Percentiles rank a stretch among this genome's conserved stretches.
These are phyloP conservation scores for Drusus annulatus DNA, from an alignment of 1,140 invertebrate species.

Conservation along the genomic window DNA sequence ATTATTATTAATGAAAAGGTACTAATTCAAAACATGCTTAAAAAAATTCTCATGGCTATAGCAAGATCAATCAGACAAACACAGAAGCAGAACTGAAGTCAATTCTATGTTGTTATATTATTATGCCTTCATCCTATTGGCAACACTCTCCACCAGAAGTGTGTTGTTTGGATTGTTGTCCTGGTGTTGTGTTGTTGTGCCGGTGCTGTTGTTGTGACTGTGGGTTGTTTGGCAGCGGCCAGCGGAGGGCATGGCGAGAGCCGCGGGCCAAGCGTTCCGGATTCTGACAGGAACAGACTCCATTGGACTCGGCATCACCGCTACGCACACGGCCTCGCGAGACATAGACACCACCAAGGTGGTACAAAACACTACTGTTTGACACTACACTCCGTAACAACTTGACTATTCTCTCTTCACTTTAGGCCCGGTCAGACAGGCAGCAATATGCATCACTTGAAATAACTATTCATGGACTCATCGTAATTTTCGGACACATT, in stretches of 20 bases:
- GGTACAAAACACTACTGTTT: slow-evolving; percentile 38
- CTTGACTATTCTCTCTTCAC: slow-evolving; percentile 30
- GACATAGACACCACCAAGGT: slow-evolving; percentile 68
- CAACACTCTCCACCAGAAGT: neutral
- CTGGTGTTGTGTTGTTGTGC: neutral
- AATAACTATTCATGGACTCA: neutral
- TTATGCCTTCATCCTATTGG: too few relatives aligned
- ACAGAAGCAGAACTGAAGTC: too few relatives aligned
- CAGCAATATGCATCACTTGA: slow-evolving; percentile 25
- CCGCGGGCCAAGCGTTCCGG: slow-evolving; percentile 82
- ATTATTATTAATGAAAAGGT: too few relatives aligned
- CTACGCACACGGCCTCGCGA: slow-evolving; percentile 74
- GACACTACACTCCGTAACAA: slow-evolving; percentile 39
- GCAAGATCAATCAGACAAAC: too few relatives aligned
- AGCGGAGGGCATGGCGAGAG: slow-evolving; percentile 82
- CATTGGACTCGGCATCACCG: slow-evolving; percentile 79
- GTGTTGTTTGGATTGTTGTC: neutral
- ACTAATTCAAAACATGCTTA: too few relatives aligned
- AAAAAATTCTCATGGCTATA: too few relatives aligned
- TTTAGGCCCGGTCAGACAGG: neutral
- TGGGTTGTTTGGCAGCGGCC: slow-evolving; percentile 73
- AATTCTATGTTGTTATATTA: too few relatives aligned
- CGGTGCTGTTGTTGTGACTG: slow-evolving; percentile 49
- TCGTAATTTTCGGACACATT: too few relatives aligned
- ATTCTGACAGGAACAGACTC: slow-evolving; percentile 84